Percentiles rank a stretch among this genome's conserved stretches.
Conservation (phyloP, 2,888 invertebrate species). For the Aproaerema taeniolella region DNA sequence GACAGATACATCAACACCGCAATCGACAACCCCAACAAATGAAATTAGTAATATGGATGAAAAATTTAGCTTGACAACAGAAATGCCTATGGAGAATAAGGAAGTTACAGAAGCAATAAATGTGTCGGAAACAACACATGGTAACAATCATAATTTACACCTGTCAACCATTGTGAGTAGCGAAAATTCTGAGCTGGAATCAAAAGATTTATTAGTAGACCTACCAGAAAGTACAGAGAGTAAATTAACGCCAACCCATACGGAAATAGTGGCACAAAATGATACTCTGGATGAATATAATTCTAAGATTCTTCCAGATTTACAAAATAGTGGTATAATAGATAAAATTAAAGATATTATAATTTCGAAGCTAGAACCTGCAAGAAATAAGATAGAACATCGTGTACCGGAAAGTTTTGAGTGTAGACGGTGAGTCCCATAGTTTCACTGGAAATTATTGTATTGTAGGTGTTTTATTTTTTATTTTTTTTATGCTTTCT, state of each 20-base stretch:
- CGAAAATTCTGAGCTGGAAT: slow-evolving; percentile 21
- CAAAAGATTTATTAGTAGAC: slow-evolving; percentile 29
- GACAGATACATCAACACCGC: slow-evolving; percentile 12
- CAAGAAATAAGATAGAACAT: slow-evolving; percentile 49
- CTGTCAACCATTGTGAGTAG: background rate
- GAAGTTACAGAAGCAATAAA: slow-evolving; percentile 9
- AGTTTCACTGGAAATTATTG: background rate
- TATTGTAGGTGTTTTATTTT: slow-evolving; percentile 2
- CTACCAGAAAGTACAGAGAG: slow-evolving; percentile 25
- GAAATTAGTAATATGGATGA: too few species aligned
- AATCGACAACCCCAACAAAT: too few species aligned
- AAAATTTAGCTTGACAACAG: too few species aligned
- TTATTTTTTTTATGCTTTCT: background rate
- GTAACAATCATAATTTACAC: too few species aligned
- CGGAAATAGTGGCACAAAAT: background rate
- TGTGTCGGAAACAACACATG: background rate
- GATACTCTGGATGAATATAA: background rate
- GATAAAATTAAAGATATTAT: slow-evolving; percentile 39
- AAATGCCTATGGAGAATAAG: too few species aligned
- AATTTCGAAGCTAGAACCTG: slow-evolving; percentile 44
- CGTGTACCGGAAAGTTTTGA: slow-evolving; percentile 49
- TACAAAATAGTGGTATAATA: slow-evolving; percentile 26
- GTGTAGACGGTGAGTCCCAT: slow-evolving; percentile 60
- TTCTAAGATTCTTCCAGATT: slow-evolving; percentile 28
- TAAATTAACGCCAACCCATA: background rate